Evolutionary conservation across 2,797 vertebrate species (phyloP), one percentile per base, ranked within the genome.

Genomic region (Hydrophis major): DNA sequence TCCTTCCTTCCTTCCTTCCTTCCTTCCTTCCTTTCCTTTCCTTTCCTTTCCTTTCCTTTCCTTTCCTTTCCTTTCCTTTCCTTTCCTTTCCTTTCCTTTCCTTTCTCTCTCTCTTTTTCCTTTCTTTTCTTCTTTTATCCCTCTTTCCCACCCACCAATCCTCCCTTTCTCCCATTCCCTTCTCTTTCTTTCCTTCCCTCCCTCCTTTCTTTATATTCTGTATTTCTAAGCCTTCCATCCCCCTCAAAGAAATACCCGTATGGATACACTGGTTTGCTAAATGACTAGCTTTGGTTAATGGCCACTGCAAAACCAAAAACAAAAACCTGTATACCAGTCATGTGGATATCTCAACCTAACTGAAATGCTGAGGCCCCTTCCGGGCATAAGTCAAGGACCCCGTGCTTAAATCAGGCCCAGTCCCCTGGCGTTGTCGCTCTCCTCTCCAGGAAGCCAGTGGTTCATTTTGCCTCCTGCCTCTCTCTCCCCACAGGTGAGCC

Each of bases 401-500:
- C 13, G 0, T 14, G 2, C 14, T n/a, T 6, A 28, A 88, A 20
- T 87, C 0, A 22, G 86, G 53, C 13, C 4, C 28, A 25, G 28
- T 8, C 13, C 11, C 3, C 28, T 25, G 3, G 18, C 8, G 2
- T 60, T 7, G 53, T 12, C 1, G 0, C 18, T 11, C 61, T 88
- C 8, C 56, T 12, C 12, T 4, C 14, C 1, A 18, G 61, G 86
- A 2, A 91, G 6, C 32, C 11, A 1, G 2, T 1, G 0, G 28
- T 63, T 18, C 20, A 13, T 50, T 3, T 6, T 92, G 42, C 27
- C 69, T 89, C 90, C 92, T 91, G 95, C 94, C 7, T 95, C 93
- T 93, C 59, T 86, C 28, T 50, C 37, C 25, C 16, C 60, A 18
- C 95, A 61, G 90, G 69, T 66, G 95, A 97, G 14, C 95, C 97